Conservation (phyloP, 1,140 invertebrate species). For the Drosophila sechellia region DNA sequence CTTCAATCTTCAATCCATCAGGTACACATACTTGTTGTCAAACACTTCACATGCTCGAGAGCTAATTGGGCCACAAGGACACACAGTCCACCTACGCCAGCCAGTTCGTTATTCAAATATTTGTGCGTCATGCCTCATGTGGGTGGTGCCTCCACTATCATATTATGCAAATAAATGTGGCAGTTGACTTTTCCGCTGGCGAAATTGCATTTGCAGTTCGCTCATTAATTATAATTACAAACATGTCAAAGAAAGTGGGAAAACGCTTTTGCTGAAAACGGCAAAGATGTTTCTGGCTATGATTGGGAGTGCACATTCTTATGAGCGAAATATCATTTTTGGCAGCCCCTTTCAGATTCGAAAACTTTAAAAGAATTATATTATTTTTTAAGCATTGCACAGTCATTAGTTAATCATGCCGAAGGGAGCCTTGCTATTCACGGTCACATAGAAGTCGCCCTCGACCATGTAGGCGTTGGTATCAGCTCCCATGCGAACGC, state of each 20-base stretch:
- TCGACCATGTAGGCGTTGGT: constrained; percentile 78
- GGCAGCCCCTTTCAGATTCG: not conserved
- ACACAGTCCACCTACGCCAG: constrained; percentile 29
- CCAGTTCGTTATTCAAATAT: constrained; percentile 34
- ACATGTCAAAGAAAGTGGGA: constrained; percentile 43
- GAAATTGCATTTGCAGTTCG: constrained; percentile 42
- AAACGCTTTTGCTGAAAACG: constrained; percentile 26
- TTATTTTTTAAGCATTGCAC: not conserved
- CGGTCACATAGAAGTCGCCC: constrained; percentile 64
- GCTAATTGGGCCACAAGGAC: constrained; percentile 60
- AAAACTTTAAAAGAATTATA: not conserved
- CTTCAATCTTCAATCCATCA: constrained; percentile 1
- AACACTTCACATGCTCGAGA: constrained; percentile 16
- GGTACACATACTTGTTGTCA: constrained; percentile 2
- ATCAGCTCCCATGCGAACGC: constrained; percentile 84
- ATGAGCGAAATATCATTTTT: too few species aligned
- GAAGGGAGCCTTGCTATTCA: constrained; percentile 70
- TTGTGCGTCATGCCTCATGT: not conserved
- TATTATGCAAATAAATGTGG: constrained; percentile 2
- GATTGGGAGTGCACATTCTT: constrained; percentile 1
- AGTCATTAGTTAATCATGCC: constrained; percentile 70
- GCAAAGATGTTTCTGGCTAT: constrained; percentile 2
- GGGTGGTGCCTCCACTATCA: constrained; percentile 16
- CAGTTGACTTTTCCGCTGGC: constrained; percentile 28
- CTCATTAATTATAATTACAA: constrained; percentile 81